phyloP scores from a whole-genome alignment of 2,797 vertebrate species.

The Apogon hyalosoma region DNA sequence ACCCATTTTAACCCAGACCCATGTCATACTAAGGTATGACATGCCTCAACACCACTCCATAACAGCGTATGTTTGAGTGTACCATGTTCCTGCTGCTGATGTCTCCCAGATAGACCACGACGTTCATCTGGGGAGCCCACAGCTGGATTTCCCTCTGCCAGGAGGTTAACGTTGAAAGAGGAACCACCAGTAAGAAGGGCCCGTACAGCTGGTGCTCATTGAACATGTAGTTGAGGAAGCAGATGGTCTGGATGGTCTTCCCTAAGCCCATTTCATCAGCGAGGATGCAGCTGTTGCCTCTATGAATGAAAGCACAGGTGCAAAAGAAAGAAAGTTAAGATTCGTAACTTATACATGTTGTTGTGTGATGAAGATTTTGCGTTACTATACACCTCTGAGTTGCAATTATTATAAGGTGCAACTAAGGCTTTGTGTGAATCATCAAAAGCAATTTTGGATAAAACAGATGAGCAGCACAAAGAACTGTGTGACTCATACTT shows the following conservation, averaged over 20 bases:
- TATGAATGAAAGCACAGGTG: slow-evolving; percentile 57
- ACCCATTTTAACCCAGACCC: no score
- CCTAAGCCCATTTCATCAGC: slow-evolving; percentile 99
- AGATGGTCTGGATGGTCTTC: slow-evolving; percentile 98
- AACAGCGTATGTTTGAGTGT: slow-evolving; percentile 35
- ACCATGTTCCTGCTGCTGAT: slow-evolving; percentile 98
- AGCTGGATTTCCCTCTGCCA: slow-evolving; percentile 97
- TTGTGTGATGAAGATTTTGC: background rate
- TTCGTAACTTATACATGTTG: background rate
- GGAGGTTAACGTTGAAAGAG: slow-evolving; percentile 94
- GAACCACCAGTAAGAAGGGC: slow-evolving; percentile 94
- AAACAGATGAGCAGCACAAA: background rate
- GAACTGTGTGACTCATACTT: slow-evolving; percentile 86
- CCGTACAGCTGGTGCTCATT: slow-evolving; percentile 94
- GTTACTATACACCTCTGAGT: background rate
- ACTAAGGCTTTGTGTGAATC: background rate
- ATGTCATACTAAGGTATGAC: no score
- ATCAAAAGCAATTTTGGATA: background rate
- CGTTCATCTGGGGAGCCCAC: slow-evolving; percentile 96
- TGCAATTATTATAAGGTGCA: background rate
- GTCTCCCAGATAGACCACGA: slow-evolving; percentile 97
- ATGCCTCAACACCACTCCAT: background rate
- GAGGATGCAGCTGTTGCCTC: slow-evolving; percentile 96
- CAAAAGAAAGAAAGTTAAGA: background rate
- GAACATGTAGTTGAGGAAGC: slow-evolving; percentile 94